Base-by-base conservation (phyloP, 2,113 vertebrate species). In the Progne subis region DNA sequence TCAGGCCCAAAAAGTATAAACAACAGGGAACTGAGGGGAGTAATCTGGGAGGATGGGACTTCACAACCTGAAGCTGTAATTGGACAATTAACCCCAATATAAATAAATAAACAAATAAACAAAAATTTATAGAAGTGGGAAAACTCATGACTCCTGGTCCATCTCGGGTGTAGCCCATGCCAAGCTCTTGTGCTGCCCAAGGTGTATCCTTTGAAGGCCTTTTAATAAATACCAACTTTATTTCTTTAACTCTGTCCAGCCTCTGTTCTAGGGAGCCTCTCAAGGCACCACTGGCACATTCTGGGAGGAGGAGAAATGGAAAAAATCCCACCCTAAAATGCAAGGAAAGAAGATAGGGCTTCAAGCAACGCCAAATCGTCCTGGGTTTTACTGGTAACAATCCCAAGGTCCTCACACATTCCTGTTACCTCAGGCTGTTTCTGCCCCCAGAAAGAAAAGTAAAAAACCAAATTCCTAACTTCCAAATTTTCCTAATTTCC, bases 91-190 rank as follows among this genome's bases (percentile, higher is more conserved):
- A 61, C 59, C 37, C 59, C 3, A 60, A 18, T 26, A 26, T 18
- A 37, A 60, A 37, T 25, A 37, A 60, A 60, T 60, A 19, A 61
- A 9, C 19, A 14, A 19, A 9, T 28, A 14, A 19, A 4, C 17
- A 12, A 28, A 41, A 41, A 26, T 7, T 37, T 41, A 41, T 9
- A 28, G 9, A 61, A 61, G 18, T 39, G 59, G 6, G 17, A 61
- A 26, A 39, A 28, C 11, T 61, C 17, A 1, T 28, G 37, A 39
- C 25, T 6, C 59, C 1, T 0, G 2, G 17, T 9, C 59, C 25
- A 9, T 11, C 25, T 61, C 41, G 59, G 17, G 17, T 41, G 59
- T 13, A 61, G 59, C 59, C 37, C 3, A 3, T 7, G 59, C 59
- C 25, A 18, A 17, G 25, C 37, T 39, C 25, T 61, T 61, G 25